Evolutionary conservation across 2,888 invertebrate species (phyloP).

Genomic region (Monoplex corrugatus): DNA sequence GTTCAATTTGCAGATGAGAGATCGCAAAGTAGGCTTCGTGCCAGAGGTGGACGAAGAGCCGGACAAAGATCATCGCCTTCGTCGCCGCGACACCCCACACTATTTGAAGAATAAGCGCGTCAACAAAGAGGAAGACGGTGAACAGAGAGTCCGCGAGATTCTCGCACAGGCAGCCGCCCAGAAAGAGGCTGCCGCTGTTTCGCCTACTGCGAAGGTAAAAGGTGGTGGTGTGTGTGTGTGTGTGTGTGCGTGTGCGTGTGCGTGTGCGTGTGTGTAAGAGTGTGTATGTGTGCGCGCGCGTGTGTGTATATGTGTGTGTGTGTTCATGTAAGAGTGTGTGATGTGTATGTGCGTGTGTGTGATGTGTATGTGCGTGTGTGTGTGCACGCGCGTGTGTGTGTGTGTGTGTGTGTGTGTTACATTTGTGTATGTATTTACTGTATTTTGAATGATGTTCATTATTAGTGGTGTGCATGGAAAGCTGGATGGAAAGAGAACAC

Average conservation of each 20-base stretch:
- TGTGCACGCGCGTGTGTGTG: too few relatives aligned
- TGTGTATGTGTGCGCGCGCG: not conserved
- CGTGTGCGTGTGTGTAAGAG: not conserved
- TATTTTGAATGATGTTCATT: too few relatives aligned
- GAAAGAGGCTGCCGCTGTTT: constrained; percentile 59
- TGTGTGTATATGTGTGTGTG: not conserved
- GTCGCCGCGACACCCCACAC: constrained; percentile 98
- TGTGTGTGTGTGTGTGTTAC: too few relatives aligned
- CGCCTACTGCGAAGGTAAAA: constrained; percentile 56
- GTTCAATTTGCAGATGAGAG: constrained; percentile 52
- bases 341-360: not conserved
- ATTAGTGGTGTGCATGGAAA: too few relatives aligned
- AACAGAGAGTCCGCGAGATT: constrained; percentile 78
- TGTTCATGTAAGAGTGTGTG: not conserved
- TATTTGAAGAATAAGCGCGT: constrained; percentile 99
- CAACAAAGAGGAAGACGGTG: constrained; percentile 83
- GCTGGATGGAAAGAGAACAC: too few relatives aligned
- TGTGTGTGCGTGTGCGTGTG: not conserved
- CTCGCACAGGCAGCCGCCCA: constrained; percentile 68
- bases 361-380: not conserved
- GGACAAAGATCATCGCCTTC: constrained; percentile 83
- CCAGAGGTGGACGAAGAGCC: constrained; percentile 74
- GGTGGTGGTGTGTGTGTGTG: not conserved
- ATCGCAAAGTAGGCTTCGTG: constrained; percentile 75
- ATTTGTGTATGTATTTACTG: too few relatives aligned